Base-by-base conservation (phyloP, 2,797 vertebrate genomes). In the Bovichtus diacanthus region DNA sequence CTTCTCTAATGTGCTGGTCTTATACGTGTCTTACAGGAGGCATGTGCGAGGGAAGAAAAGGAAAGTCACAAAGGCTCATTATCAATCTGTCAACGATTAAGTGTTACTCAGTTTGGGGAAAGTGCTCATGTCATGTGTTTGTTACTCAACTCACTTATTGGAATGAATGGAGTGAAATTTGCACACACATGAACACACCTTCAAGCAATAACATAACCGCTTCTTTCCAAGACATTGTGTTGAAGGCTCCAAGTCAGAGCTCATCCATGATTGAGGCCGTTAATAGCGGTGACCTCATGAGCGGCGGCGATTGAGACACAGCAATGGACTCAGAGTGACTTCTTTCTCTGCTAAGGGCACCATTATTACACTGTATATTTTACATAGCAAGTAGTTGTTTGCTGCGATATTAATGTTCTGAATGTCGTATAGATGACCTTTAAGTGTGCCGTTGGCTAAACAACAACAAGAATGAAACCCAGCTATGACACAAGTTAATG, bases 61-160 rank as follows among this genome's bases (percentile, higher is more conserved):
- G 31, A 47, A 54, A 15, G 38, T 59, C 46, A 61, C 38, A 70
- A 27, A 61, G 16, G 18, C 63, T 81, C 56, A 79, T 74, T 76
- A 83, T 80, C 19, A 70, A 80, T 67, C 81, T 75, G 72, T 75
- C 70, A 85, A 77, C 63, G 55, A 77, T 74, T 70, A 75, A 9
- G 15, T 70, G 53, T 69, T 58, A 43, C 59, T 51, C 34, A 49
- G 38, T 63, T 47, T 36, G 25, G 10, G n/a, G 29, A 44, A n/a
- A 9, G 19, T 13, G 39, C 1, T 49, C 13, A n/a, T 55, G 34
- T 29, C 9, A 18, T 23, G 43, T 36, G 29, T 18, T 44, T 29
- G 5, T 66, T 4, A 5, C 41, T 51, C 21, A 71, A 18, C 7
- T 43, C 11, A 46, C 6, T 54, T 25, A 59, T 8, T 77, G 34